Evolutionary conservation across 1,140 invertebrate species (phyloP).

Genomic region (Samia ricini): DNA sequence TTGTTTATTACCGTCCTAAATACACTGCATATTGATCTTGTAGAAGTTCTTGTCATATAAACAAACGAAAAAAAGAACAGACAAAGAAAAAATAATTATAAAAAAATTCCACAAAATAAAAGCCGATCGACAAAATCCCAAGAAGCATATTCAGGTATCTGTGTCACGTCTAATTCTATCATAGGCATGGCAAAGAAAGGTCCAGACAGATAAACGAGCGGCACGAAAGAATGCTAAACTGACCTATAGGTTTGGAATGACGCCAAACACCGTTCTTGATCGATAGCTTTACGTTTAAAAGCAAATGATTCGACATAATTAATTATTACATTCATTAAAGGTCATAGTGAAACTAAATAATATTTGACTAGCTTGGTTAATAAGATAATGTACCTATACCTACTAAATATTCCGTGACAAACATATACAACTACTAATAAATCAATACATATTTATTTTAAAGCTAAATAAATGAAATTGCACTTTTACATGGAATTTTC

Average conservation of each 20-base stretch:
- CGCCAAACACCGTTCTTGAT: slow-evolving; percentile 15
- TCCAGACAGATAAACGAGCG: slow-evolving; percentile 8
- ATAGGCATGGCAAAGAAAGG: slow-evolving; percentile 1
- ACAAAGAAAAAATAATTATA: not conserved
- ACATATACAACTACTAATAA: too few species aligned
- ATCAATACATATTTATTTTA: too few species aligned
- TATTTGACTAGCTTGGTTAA: too few species aligned
- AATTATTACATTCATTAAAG: not conserved
- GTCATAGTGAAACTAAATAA: not conserved
- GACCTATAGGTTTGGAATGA: slow-evolving; percentile 19
- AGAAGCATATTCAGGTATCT: slow-evolving; percentile 7
- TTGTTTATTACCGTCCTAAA: too few species aligned
- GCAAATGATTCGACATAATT: slow-evolving; percentile 10
- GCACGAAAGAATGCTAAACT: slow-evolving; percentile 2
- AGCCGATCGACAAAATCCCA: not conserved
- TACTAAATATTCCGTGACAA: too few species aligned
- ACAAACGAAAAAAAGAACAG: not conserved
- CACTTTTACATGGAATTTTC: too few species aligned
- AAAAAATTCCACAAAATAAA: not conserved
- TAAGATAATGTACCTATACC: too few species aligned
- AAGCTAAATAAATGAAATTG: too few species aligned
- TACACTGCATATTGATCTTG: not conserved
- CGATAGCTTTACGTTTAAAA: slow-evolving; percentile 15
- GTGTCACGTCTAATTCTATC: slow-evolving; percentile 14
- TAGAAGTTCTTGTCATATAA: not conserved